Evolutionary conservation across 2,113 vertebrate genomes (phyloP).

Genomic region (Cyanocitta stelleri): DNA sequence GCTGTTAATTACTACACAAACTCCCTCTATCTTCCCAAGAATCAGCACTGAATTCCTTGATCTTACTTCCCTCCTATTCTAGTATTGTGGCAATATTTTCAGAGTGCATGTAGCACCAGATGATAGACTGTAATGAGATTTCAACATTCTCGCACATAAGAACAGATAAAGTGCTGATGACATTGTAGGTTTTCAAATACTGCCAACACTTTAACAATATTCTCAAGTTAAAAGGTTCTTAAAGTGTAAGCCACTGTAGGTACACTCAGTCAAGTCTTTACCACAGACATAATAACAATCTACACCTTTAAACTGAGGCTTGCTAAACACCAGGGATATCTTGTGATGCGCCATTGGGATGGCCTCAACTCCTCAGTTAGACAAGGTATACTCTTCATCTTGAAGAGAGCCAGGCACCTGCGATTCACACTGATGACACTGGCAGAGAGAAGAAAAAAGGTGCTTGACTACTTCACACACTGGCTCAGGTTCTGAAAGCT

Average conservation of each 20-base stretch:
- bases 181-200: neutral
- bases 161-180: neutral
- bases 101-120: neutral
- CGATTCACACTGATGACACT: neutral
- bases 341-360: neutral
- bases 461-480: neutral
- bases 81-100: neutral
- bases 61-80: neutral
- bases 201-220: neutral
- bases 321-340: neutral
- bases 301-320: neutral
- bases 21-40: neutral
- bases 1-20: neutral
- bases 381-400: neutral
- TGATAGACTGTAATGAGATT: neutral
- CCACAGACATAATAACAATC: neutral
- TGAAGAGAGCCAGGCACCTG: neutral
- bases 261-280: neutral
- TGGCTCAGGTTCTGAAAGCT: neutral
- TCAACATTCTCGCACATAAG: neutral
- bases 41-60: neutral
- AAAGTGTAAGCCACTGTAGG: neutral
- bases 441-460: neutral
- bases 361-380: neutral
- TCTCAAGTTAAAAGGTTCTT: neutral